Percentiles rank a stretch among this genome's conserved stretches.
Evolutionary conservation across 2,888 invertebrate genomes (phyloP).

Genomic region (Noctuana brunneofusca): DNA sequence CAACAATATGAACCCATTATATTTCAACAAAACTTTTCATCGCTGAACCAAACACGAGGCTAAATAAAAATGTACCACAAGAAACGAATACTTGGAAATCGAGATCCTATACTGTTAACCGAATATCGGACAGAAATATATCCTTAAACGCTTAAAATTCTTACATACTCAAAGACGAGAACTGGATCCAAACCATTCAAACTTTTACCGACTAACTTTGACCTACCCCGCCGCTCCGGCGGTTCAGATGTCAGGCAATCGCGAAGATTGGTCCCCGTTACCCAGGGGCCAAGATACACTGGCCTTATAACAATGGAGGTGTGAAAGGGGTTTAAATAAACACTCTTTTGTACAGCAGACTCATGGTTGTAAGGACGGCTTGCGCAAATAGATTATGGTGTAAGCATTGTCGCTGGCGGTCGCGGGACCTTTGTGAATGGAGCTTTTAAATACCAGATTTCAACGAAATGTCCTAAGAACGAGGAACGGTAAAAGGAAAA

Average conservation of each 20-base stretch:
- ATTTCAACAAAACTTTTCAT: not conserved
- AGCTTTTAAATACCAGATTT: slow-evolving; percentile 37
- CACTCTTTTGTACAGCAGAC: slow-evolving; percentile 75
- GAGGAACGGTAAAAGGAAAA: slow-evolving; percentile 24
- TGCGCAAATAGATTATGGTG: slow-evolving; percentile 77
- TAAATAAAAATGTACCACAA: slow-evolving; percentile 7
- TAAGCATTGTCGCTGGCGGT: slow-evolving; percentile 54
- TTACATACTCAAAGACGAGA: slow-evolving; percentile 55
- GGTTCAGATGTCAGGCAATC: slow-evolving; percentile 36
- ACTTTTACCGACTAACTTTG: slow-evolving; percentile 11
- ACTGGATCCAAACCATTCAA: slow-evolving; percentile 71
- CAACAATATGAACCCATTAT: not conserved
- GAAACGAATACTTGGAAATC: slow-evolving; percentile 5
- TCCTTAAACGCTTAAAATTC: slow-evolving; percentile 60
- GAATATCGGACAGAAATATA: slow-evolving; percentile 41
- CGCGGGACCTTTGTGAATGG: slow-evolving; percentile 33
- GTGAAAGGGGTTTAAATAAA: slow-evolving; percentile 81
- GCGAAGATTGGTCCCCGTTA: slow-evolving; percentile 44
- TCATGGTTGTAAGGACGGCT: slow-evolving; percentile 64
- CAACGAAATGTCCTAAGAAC: slow-evolving; percentile 11
- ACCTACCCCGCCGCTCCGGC: slow-evolving; percentile 40
- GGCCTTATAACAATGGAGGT: slow-evolving; percentile 72
- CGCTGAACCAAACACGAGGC: not conserved
- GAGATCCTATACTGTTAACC: slow-evolving; percentile 38
- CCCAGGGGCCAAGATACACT: slow-evolving; percentile 49